phyloP scores from a whole-genome alignment of 2,888 invertebrate genomes.

The Odontocerum albicorne region DNA sequence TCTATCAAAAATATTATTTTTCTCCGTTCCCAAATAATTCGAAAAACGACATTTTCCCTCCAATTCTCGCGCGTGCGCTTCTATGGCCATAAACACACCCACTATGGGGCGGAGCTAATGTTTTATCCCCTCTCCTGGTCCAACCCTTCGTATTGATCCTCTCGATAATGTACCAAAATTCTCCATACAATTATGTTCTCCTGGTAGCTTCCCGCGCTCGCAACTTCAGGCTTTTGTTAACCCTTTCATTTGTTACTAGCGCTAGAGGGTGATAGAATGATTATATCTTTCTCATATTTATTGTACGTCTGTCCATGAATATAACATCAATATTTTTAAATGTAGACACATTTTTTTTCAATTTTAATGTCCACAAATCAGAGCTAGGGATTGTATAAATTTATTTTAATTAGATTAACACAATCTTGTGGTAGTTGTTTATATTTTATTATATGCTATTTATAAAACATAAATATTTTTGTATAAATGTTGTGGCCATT shows the following conservation, averaged over 20 bases:
- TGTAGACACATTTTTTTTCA: slow-evolving; percentile 6
- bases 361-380: no score
- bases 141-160: slow-evolving; percentile 33
- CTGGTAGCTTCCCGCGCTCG: slow-evolving; percentile 54
- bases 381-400: no score
- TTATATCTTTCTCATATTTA: background rate
- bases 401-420: no score
- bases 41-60: background rate
- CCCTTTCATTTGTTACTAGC: slow-evolving; percentile 21
- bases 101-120: slow-evolving; percentile 20
- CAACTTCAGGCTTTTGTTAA: slow-evolving; percentile 33
- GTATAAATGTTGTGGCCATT: no score
- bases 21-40: no score
- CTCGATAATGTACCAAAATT: slow-evolving; percentile 2
- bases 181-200: slow-evolving; percentile 38
- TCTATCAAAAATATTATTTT: no score
- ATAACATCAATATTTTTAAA: slow-evolving; percentile 1
- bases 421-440: no score
- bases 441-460: no score
- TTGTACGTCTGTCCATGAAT: slow-evolving; percentile 1
- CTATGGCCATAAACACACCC: background rate
- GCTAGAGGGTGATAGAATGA: background rate
- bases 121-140: slow-evolving; percentile 15
- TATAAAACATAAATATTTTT: no score
- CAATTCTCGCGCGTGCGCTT: background rate